phyloP scores from a whole-genome alignment of 2,888 invertebrate genomes.

The Acleris sparsana region DNA sequence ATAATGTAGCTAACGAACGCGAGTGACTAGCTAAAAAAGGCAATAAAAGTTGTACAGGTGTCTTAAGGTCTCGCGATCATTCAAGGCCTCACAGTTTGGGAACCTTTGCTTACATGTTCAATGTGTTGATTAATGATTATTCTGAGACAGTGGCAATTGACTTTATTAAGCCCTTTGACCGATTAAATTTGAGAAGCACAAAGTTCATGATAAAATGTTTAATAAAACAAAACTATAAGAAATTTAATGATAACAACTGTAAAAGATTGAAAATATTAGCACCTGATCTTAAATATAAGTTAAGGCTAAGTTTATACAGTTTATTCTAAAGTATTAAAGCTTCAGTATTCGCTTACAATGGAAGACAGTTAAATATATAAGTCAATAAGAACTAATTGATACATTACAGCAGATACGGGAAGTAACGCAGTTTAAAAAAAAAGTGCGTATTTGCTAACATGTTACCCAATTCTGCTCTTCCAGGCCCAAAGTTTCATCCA shows the following conservation, averaged over 20 bases:
- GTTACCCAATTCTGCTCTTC: too few species aligned
- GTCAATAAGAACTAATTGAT: neutral
- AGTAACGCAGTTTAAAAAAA: too few species aligned
- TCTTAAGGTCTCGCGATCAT: too few species aligned
- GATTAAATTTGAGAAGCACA: too few species aligned
- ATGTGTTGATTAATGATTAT: neutral
- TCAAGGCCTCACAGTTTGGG: too few species aligned
- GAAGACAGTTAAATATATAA: constrained; percentile 60
- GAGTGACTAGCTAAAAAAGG: too few species aligned
- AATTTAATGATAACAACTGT: constrained; percentile 1
- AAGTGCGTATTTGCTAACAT: too few species aligned
- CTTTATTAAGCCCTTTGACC: too few species aligned
- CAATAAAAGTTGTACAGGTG: neutral
- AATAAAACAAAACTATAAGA: neutral
- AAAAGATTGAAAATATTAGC: constrained; percentile 45
- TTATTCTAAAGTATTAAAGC: constrained; percentile 72
- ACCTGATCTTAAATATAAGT: constrained; percentile 46
- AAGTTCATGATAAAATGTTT: neutral
- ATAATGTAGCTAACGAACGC: too few species aligned
- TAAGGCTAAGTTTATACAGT: constrained; percentile 48
- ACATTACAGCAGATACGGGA: neutral
- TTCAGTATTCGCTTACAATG: constrained; percentile 61
- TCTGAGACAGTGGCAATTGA: too few species aligned
- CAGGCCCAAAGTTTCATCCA: too few species aligned
- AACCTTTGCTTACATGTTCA: too few species aligned